Base-by-base conservation (phyloP, 1,140 invertebrate species). In the Ganaspis sp. region DNA sequence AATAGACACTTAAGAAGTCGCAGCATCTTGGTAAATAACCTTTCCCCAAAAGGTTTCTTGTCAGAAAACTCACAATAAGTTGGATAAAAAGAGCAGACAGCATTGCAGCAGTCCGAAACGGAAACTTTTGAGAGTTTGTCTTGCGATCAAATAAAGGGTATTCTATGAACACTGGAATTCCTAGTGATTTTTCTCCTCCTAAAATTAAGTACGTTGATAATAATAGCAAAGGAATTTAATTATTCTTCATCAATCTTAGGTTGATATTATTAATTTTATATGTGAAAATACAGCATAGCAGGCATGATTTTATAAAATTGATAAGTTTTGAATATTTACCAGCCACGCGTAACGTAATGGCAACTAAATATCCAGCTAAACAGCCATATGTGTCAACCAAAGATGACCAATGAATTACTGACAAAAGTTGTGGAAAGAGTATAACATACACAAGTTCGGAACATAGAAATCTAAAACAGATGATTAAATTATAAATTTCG, bases 391-490 rank as follows among this genome's bases (percentile, higher is more conserved):
- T 95, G 87, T 97, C 96, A 78, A 94, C 93, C 76, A 93, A 88
- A 40, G 92, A 88, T 15, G 92, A 91, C 90, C 94, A 94, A 87
- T 96, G 95, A 11, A 97, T 92, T n/a, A 96, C 94, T 58, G 94
- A 93, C n/a, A 96, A 88, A 1, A 97, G 91, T 92, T 97, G 96
- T 0, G 96, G 96, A 84, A 97, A 97, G 12, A 97, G 91, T 70
- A 97, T 94, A 37, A 96, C 95, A 88, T 96, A 97, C 42, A 96
- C 95, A 42, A 97, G 88, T 89, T 97, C 96, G 11, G 95, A 94
- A 84, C 94, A 95, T 73, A 97, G 89, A 81, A 94, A 94, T 82
- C 93, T 93, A 81, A 19, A 85, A 88, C 40, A 34, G 70, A 9
- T 15, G 72, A 77, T 75, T 64, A 29, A 9, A 9, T 37, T 19